Evolutionary conservation across 2,797 vertebrate species (phyloP).

Genomic region (Peromyscus attwateri): DNA sequence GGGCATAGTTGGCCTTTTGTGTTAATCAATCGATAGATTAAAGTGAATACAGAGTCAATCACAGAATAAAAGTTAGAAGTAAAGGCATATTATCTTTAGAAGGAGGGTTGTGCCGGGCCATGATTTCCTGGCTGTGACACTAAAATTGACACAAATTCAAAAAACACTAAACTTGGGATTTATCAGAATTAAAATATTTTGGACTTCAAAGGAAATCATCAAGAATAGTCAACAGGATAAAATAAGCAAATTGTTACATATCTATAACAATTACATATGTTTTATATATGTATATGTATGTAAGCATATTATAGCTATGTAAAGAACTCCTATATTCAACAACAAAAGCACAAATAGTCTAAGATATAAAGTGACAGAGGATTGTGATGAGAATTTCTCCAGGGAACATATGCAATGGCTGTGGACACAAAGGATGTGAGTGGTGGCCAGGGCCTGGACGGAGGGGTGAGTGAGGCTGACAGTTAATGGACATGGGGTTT

Average conservation of each 20-base stretch:
- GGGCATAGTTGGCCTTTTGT: neutral
- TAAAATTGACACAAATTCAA: neutral
- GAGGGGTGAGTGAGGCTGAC: neutral
- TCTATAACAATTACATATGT: neutral
- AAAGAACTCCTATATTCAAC: slow-evolving; percentile 15
- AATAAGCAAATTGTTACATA: neutral
- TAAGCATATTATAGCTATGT: neutral
- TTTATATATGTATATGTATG: neutral
- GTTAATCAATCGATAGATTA: slow-evolving; percentile 5
- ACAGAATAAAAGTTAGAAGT: neutral
- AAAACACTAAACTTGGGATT: neutral
- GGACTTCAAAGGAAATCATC: slow-evolving; percentile 9
- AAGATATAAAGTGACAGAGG: neutral
- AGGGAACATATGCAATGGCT: neutral
- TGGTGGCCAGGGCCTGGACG: neutral
- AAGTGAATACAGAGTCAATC: neutral
- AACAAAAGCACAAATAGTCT: neutral
- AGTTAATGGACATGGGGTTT: neutral
- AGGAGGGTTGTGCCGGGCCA: neutral
- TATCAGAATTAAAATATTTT: neutral
- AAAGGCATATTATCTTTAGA: neutral
- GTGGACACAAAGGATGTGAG: neutral
- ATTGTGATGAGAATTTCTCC: neutral
- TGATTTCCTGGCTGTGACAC: neutral
- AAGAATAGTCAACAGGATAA: neutral